Evolutionary conservation across 2,888 invertebrate genomes (phyloP), one percentile per base, ranked within the genome.

Genomic region (Stratiomys singularior): DNA sequence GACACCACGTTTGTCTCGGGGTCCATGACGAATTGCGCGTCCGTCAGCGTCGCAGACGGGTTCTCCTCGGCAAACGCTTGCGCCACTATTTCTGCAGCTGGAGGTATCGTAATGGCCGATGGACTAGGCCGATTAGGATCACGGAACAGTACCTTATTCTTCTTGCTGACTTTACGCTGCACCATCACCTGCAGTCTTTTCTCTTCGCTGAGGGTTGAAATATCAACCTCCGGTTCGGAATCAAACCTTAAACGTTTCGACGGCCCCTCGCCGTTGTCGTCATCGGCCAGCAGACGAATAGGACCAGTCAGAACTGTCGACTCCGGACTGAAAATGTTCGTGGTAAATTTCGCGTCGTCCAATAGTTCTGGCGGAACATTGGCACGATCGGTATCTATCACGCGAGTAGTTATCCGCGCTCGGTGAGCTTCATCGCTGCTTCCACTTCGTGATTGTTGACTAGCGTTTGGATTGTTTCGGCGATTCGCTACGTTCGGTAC

Each of bases 11-110:
- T 67, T 0, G 76, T 74, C 21, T 78, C 78, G 1, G 79, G 72
- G 66, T 79, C 76, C 37, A 79, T 52, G 13, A 79, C 52, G 37
- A 77, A 69, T 37, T 77, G 66, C 1, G 78, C 74, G 47, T 78
- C 76, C 52, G 72, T 79, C 0, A 78, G 44, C 37, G 72, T 78
- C 9, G 72, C 44, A 1, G 47, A 15, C 1, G 76, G 77, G 66
- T 77, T 78, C n/a, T 74, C 74, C 37, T 66, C 46, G 9, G 56
- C 28, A n/a, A 78, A 76, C 2, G 60, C 52, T 46, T 76, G 72
- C 13, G 79, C 74, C 11, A 77, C 67, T 11, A 69, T 69, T n/a
- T 67, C 69, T n/a, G 78, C 77, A 4, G 77, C 76, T 15, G 74
- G 52, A 9, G 79, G 77, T 30, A 78, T 56, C 1, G 76, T 67